Conservation (phyloP, 53 echinoderm and acorn worm species). For the Patiria pectinifera region DNA sequence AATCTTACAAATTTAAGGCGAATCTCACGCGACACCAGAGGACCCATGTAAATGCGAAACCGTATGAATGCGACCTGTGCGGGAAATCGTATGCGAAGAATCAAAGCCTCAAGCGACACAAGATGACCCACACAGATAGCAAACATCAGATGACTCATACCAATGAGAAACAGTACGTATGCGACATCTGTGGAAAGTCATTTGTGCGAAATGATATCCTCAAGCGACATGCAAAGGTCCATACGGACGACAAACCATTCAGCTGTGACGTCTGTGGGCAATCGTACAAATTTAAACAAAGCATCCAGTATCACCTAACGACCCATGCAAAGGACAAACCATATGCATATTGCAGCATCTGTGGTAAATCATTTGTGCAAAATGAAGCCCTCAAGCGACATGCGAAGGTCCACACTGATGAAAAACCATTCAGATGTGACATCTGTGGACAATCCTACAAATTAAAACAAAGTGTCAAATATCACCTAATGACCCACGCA, state of each 20-base stretch:
- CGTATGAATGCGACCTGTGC: neutral
- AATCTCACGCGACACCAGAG: neutral
- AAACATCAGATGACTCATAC: neutral
- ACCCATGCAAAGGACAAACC: neutral
- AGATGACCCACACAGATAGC: neutral
- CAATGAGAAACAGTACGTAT: neutral
- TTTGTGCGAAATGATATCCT: neutral
- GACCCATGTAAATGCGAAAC: neutral
- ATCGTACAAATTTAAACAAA: neutral
- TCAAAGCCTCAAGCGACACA: neutral
- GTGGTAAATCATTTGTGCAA: too few species aligned
- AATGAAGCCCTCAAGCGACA: too few species aligned
- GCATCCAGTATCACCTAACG: neutral
- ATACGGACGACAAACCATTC: slow-evolving; percentile 58
- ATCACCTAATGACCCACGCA: neutral
- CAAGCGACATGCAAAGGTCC: neutral
- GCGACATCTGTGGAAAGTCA: slow-evolving; percentile 2
- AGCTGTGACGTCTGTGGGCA: slow-evolving; percentile 1
- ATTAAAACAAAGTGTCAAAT: neutral
- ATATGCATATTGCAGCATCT: neutral
- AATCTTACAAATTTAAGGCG: neutral
- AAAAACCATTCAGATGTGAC: neutral
- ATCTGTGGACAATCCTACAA: neutral
- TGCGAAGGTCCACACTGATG: neutral
- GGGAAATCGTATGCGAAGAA: neutral